Base-by-base conservation (phyloP, 2,797 vertebrate genomes). In the Rhinichthys osculus region DNA sequence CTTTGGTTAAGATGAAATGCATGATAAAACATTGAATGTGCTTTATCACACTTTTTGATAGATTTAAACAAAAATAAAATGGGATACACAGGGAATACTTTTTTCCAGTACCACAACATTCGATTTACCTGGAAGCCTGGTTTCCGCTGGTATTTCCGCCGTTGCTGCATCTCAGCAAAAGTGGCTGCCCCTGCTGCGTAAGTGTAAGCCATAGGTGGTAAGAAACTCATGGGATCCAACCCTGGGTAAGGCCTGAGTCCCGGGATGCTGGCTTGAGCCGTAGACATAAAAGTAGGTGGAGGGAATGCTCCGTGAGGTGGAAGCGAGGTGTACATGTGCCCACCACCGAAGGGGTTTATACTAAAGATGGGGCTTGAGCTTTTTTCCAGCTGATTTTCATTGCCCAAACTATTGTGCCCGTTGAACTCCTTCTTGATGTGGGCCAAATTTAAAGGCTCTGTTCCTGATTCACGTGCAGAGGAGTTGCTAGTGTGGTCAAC, bases 131-230 rank as follows among this genome's bases (percentile, higher is more conserved):
- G 98, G 94, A 98, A 98, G 94, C 96, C 94, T 94, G 96, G 94
- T 96, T 98, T 98, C 91, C 96, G 94, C 91, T 97, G 97, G 93
- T 97, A 98, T 92, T 98, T 98, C 91, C 97, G 97, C 87, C 97
- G 96, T 92, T 98, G 98, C 92, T 98, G 97, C 95, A 98, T 96
- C 91, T 99, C 98, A 88, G 96, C 95, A 92, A 98, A 98, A 9
- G 97, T 96, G 93, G 97, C 95, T 73, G 97, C 97, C 92, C 97
- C 97, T 21, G 97, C 96, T 91, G 97, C 96, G 40, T 98, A 98
- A 59, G 97, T 97, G 91, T 98, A 99, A 95, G 97, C 97, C 97
- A 99, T 98, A 90, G 98, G 98, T 90, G 98, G 97, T 93, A 99
- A 95, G 94, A 98, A 98, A 95, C 96, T 97, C 96, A 99, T 97